A percentile compares a stretch with the other conserved stretches of the same genome.
These are phyloP conservation scores for Phaonia tiefii DNA, from an alignment of 2,888 invertebrate species.

Conservation along the genomic window DNA sequence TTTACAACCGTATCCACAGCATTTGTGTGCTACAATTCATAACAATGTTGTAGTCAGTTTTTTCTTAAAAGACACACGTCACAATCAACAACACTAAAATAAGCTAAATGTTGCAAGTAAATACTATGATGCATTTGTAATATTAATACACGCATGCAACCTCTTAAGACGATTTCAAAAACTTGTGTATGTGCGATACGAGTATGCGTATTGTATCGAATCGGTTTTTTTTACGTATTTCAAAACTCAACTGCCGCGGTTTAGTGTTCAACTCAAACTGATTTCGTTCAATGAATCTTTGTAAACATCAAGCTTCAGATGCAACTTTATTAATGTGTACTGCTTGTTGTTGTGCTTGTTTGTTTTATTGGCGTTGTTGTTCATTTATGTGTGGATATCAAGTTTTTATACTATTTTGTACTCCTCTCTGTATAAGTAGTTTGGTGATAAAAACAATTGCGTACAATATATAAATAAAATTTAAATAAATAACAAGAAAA, in stretches of 20 bases:
- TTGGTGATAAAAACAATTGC: too few relatives aligned
- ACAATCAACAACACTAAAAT: background rate
- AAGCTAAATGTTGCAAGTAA: background rate
- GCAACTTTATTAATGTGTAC: background rate
- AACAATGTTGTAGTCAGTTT: background rate
- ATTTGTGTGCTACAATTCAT: background rate
- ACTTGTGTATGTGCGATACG: too few relatives aligned
- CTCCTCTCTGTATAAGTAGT: too few relatives aligned
- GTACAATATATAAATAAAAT: too few relatives aligned
- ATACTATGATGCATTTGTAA: too few relatives aligned
- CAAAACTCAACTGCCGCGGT: constrained; percentile 23
- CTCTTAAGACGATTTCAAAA: too few relatives aligned
- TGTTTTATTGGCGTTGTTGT: constrained; percentile 23
- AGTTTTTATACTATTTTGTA: too few relatives aligned
- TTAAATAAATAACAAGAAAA: too few relatives aligned
- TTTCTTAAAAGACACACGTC: background rate
- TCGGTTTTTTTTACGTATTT: too few relatives aligned
- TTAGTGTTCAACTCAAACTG: constrained; percentile 54
- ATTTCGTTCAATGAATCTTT: constrained; percentile 26
- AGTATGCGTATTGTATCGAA: too few relatives aligned
- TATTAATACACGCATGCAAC: too few relatives aligned
- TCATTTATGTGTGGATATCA: too few relatives aligned
- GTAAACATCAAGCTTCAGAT: constrained; percentile 36
- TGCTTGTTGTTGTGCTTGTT: constrained; percentile 27
- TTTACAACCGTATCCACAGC: background rate